These are phyloP conservation scores for Zaprionus africanus DNA, from an alignment of 1,140 invertebrate genomes.

Conservation along the genomic window DNA sequence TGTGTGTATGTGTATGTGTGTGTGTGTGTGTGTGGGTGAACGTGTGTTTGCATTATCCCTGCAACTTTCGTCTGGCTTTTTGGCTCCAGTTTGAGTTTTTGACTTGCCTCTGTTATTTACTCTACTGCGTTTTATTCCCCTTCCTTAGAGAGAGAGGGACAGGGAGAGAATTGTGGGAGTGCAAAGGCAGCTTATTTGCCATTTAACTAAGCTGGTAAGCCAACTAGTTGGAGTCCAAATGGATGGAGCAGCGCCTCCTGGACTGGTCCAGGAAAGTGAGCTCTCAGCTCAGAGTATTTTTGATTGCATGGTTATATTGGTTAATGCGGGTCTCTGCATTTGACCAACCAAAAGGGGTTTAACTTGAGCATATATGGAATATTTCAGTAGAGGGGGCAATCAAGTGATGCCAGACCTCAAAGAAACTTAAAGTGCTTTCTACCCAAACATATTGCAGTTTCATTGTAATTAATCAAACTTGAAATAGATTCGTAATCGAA, in stretches of 20 bases:
- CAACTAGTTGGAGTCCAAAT: constrained; percentile 43
- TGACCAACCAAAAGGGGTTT: background rate
- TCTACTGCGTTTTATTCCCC: constrained; percentile 43
- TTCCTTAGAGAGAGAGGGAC: background rate
- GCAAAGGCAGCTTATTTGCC: constrained; percentile 58
- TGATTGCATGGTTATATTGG: constrained; percentile 19
- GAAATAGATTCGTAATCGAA: background rate
- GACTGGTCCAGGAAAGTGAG: background rate
- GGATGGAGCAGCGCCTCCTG: constrained; percentile 1
- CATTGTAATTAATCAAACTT: background rate
- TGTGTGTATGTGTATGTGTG: background rate
- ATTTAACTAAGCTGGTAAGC: constrained; percentile 73
- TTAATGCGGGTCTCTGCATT: constrained; percentile 16
- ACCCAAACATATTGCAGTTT: background rate
- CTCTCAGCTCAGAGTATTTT: constrained; percentile 23
- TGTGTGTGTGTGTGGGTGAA: background rate
- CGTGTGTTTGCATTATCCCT: constrained; percentile 58
- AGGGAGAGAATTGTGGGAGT: background rate
- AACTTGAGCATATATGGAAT: background rate
- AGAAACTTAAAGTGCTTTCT: too few relatives aligned
- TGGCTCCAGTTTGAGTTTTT: constrained; percentile 57
- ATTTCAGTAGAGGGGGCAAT: too few relatives aligned
- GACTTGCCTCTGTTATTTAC: constrained; percentile 58
- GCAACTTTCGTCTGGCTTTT: constrained; percentile 70
- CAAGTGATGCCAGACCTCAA: too few relatives aligned